These are phyloP conservation scores for Micoletzkya japonica DNA, from an alignment of 2,888 invertebrate species.

Conservation along the genomic window DNA sequence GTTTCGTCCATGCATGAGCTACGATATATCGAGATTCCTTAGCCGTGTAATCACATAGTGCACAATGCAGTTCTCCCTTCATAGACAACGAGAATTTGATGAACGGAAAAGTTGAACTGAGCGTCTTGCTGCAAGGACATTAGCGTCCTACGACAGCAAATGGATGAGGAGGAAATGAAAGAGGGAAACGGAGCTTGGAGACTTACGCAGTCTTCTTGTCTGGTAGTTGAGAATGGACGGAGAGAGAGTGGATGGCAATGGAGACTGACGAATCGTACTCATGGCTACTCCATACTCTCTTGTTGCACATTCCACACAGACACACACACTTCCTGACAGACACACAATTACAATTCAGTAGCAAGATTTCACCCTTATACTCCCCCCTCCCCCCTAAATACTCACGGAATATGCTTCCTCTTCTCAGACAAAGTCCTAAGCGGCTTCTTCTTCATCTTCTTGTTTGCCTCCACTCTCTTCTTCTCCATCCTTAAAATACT, in stretches of 20 bases:
- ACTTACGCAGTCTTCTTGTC: constrained; percentile 11
- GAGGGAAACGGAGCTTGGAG: background rate
- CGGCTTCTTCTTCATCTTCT: no score
- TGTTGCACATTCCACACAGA: no score
- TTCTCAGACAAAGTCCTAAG: no score
- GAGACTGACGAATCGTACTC: constrained; percentile 5
- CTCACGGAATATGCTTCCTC: no score
- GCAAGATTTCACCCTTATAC: no score
- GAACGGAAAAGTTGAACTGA: constrained; percentile 7
- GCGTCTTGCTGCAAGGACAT: no score
- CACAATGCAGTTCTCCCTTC: background rate
- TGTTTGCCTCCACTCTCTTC: no score
- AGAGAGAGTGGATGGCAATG: constrained; percentile 11
- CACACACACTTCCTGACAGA: no score
- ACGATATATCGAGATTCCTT: constrained; percentile 14
- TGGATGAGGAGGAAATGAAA: background rate
- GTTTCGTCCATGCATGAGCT: constrained; percentile 27
- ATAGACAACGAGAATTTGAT: constrained; percentile 9
- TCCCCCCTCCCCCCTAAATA: no score
- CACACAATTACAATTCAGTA: no score
- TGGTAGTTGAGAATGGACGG: constrained; percentile 12
- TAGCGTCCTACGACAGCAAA: background rate
- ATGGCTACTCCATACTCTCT: no score
- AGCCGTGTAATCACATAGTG: constrained; percentile 18
- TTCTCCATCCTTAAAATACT: no score